A percentile compares a stretch with the other conserved stretches of the same genome.
Conservation (phyloP, 2,113 vertebrate genomes). For the Fregata magnificens region DNA sequence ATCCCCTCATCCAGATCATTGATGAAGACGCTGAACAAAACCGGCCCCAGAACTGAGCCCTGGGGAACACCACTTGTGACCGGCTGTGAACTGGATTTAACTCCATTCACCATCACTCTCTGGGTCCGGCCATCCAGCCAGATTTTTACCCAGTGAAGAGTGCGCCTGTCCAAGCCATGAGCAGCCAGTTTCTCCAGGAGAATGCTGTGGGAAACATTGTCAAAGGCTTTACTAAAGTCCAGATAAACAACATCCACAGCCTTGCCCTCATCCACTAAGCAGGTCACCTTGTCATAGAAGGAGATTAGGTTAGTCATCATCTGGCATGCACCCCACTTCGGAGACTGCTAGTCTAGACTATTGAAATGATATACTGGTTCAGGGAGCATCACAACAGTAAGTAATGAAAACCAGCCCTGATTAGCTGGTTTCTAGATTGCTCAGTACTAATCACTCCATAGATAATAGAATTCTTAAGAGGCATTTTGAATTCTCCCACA, state of each 20-base stretch:
- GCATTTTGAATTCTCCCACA: neutral
- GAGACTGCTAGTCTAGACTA: neutral
- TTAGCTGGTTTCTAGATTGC: neutral
- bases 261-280: neutral
- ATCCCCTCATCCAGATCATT: neutral
- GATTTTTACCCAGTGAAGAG: neutral
- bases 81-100: fast-evolving
- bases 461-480: neutral
- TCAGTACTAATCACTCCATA: neutral
- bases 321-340: neutral
- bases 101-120: neutral
- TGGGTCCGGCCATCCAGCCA: neutral
- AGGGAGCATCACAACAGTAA: neutral
- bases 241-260: neutral
- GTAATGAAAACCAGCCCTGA: neutral
- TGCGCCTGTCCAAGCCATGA: fast-evolving
- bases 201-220: neutral
- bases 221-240: neutral
- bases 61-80: neutral
- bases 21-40: neutral
- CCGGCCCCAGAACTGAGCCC: neutral
- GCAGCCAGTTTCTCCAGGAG: neutral
- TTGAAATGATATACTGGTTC: neutral
- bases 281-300: neutral
- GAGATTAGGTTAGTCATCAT: neutral